phyloP scores from a whole-genome alignment of 92 coral and sea anemone genomes.

The Zoanthus gigantus region DNA sequence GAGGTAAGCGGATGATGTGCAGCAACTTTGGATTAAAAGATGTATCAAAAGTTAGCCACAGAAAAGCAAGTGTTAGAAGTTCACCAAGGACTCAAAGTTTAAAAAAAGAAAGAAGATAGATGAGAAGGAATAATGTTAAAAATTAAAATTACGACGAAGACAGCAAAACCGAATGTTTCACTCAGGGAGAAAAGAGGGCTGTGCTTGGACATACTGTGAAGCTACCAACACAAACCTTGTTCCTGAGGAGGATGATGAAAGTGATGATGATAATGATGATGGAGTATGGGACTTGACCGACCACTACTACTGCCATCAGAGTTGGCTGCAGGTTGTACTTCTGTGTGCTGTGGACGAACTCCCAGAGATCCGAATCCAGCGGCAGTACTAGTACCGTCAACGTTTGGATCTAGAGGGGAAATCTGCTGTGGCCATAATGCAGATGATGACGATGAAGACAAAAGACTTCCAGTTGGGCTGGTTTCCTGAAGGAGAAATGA shows the following conservation, averaged over 20 bases:
- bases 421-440: slow-evolving; percentile 91
- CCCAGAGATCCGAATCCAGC: slow-evolving; percentile 78
- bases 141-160: too few relatives aligned
- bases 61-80: background rate
- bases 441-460: slow-evolving; percentile 69
- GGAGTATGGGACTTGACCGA: slow-evolving; percentile 75
- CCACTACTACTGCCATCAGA: slow-evolving; percentile 63
- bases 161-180: too few relatives aligned
- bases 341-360: slow-evolving; percentile 70
- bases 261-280: slow-evolving; percentile 98
- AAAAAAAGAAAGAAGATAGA: background rate
- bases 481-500: background rate
- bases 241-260: slow-evolving; percentile 77
- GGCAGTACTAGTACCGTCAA: slow-evolving; percentile 59
- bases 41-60: background rate
- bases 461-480: slow-evolving; percentile 61
- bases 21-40: background rate
- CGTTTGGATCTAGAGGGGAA: slow-evolving; percentile 86
- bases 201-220: too few relatives aligned
- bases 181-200: too few relatives aligned
- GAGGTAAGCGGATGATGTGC: slow-evolving; percentile 10
- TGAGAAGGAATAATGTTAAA: too few relatives aligned
- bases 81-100: background rate
- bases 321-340: slow-evolving; percentile 8
- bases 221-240: slow-evolving; percentile 9